Percentiles rank a stretch among this genome's conserved stretches.
Evolutionary conservation across 2,797 vertebrate species (phyloP).

Genomic region (Falco novaeseelandiae): DNA sequence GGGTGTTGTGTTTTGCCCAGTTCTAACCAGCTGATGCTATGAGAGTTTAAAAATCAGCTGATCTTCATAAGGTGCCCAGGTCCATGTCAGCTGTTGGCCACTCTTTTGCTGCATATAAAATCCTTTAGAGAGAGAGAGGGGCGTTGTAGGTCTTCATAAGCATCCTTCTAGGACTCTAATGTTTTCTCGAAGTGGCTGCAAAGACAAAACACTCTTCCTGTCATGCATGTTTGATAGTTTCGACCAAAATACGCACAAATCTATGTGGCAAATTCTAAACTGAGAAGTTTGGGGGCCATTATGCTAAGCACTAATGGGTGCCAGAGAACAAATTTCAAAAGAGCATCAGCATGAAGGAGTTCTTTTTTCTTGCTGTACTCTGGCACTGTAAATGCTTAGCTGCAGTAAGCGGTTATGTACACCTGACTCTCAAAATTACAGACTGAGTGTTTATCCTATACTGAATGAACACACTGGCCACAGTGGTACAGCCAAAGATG

Average conservation of each 20-base stretch:
- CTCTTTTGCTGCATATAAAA: fast-evolving
- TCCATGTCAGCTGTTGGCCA: background rate
- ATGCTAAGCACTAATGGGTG: background rate
- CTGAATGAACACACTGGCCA: background rate
- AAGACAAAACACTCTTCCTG: background rate
- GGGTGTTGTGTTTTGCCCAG: background rate
- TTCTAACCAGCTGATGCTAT: background rate
- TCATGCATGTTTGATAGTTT: background rate
- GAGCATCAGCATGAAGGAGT: background rate
- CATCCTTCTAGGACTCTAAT: background rate
- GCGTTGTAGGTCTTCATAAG: background rate
- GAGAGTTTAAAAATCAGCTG: background rate
- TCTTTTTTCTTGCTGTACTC: background rate
- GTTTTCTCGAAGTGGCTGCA: background rate
- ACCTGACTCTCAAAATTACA: background rate
- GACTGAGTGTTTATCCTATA: background rate
- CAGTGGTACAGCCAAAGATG: background rate
- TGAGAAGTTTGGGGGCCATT: background rate
- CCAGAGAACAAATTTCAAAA: background rate
- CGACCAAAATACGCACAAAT: background rate
- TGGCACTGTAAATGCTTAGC: background rate
- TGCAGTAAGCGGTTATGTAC: fast-evolving
- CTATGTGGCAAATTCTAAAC: background rate
- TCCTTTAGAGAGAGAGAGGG: background rate
- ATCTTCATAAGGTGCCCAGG: background rate